Conservation (phyloP, 2,113 vertebrate genomes). For the Anoura caudifer region DNA sequence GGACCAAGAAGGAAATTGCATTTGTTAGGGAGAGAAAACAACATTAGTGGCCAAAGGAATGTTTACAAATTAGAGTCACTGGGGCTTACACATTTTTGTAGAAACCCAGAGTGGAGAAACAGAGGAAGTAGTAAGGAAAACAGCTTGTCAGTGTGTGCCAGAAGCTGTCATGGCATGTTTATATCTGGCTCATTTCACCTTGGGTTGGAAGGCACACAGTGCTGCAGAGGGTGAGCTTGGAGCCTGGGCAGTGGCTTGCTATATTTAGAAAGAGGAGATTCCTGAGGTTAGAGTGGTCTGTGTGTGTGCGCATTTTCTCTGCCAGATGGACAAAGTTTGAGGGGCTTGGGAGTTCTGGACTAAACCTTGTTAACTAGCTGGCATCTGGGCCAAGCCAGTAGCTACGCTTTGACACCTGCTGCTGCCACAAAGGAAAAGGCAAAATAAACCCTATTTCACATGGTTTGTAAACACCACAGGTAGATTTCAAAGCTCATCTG, state of each 20-base stretch:
- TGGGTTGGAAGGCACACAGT: slow-evolving; percentile 62
- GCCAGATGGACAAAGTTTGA: slow-evolving; percentile 52
- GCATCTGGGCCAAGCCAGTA: slow-evolving; percentile 38
- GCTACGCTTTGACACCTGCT: background rate
- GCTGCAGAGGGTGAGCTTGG: slow-evolving; percentile 34
- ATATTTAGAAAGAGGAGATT: slow-evolving; percentile 74
- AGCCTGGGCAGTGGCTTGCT: slow-evolving; percentile 47
- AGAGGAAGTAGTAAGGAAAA: slow-evolving; percentile 66
- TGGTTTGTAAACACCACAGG: slow-evolving; percentile 38
- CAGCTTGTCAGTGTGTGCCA: slow-evolving; percentile 58
- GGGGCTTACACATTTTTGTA: slow-evolving; percentile 48
- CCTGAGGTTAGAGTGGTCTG: slow-evolving; percentile 49
- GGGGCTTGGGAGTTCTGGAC: slow-evolving; percentile 48
- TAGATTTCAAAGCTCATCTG: slow-evolving; percentile 37
- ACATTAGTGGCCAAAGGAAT: slow-evolving; percentile 38
- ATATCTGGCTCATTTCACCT: slow-evolving; percentile 73
- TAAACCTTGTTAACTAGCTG: background rate
- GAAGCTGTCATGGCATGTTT: slow-evolving; percentile 66
- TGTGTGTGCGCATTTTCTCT: background rate
- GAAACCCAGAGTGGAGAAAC: slow-evolving; percentile 29
- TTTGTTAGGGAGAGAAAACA: slow-evolving; percentile 29
- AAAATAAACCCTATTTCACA: slow-evolving; percentile 19
- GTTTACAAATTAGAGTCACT: slow-evolving; percentile 53
- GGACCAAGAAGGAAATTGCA: background rate
- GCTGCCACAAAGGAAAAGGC: slow-evolving; percentile 43